Percentiles rank a stretch among this genome's conserved stretches.
phyloP scores from a whole-genome alignment of 2,797 vertebrate genomes.

The Acanthurus leucopareius region DNA sequence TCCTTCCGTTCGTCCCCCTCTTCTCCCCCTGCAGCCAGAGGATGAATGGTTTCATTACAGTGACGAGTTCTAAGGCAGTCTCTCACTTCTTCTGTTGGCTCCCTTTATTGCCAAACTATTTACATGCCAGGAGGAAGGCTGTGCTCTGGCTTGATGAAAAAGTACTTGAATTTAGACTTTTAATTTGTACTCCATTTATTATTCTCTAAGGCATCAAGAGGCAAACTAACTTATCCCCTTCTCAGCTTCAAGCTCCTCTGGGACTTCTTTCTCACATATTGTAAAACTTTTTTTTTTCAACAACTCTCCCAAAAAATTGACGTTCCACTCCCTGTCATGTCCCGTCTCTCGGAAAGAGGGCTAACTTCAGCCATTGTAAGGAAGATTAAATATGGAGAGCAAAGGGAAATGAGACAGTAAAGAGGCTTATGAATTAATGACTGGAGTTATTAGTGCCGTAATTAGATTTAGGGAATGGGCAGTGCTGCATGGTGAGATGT shows the following conservation, averaged over 20 bases:
- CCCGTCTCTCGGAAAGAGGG: conserved; percentile 59
- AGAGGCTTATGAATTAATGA: conserved; percentile 86
- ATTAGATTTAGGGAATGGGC: conserved; percentile 83
- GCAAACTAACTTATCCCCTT: conserved; percentile 50
- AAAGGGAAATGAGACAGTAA: conserved; percentile 83
- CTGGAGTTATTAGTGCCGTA: conserved; percentile 84
- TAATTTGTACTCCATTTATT: conserved; percentile 78
- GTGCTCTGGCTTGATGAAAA: conserved; percentile 73
- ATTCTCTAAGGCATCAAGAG: conserved; percentile 62
- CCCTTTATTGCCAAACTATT: conserved; percentile 78
- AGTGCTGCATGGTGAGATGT: conserved; percentile 69
- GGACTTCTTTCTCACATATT: conserved; percentile 12
- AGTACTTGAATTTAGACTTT: conserved; percentile 76
- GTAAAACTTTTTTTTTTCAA: conserved; percentile 37
- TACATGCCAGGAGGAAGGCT: conserved; percentile 76
- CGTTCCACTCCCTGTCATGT: conserved; percentile 39
- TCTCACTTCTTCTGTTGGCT: conserved; percentile 71
- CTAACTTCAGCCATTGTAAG: conserved; percentile 73
- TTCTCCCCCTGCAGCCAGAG: conserved; percentile 59
- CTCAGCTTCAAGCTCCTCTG: conserved; percentile 26
- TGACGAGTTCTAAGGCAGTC: conserved; percentile 77
- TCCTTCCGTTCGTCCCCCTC: neutral
- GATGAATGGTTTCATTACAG: conserved; percentile 84
- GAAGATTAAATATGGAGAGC: conserved; percentile 82
- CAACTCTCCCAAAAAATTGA: conserved; percentile 37